Conservation (phyloP, 1,140 invertebrate species). For the Papilio xuthus region DNA sequence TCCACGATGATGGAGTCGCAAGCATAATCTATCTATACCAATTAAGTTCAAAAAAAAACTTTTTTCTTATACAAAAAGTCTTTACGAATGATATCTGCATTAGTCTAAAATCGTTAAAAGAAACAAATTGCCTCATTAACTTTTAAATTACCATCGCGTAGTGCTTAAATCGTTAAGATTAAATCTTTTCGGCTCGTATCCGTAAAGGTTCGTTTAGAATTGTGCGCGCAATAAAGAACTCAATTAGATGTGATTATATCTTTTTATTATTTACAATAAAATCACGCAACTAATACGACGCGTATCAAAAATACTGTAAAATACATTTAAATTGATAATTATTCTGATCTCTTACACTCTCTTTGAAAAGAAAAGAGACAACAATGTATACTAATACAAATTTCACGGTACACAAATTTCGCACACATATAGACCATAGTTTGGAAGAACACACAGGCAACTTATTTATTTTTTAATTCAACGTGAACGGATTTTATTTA, state of each 20-base stretch:
- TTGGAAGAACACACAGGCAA: no score
- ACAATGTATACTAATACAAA: no score
- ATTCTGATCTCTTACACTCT: no score
- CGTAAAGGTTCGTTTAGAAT: conserved; percentile 11
- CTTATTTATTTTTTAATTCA: no score
- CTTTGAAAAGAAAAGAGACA: no score
- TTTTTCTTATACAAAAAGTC: neutral
- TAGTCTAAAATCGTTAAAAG: conserved; percentile 29
- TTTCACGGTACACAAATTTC: no score
- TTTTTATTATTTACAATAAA: neutral
- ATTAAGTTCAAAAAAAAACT: neutral
- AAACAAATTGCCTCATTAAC: conserved; percentile 35
- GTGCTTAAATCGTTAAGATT: conserved; percentile 35
- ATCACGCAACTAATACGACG: no score
- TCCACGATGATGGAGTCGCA: no score
- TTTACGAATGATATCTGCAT: conserved; percentile 28
- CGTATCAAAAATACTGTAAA: no score
- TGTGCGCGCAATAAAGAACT: neutral
- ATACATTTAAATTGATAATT: no score
- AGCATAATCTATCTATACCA: neutral
- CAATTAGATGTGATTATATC: neutral
- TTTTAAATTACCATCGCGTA: conserved; percentile 31
- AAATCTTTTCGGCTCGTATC: conserved; percentile 21
- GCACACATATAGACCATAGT: no score
- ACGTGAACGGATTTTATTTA: no score